phyloP scores from a whole-genome alignment of 2,797 vertebrate species.

The Cryptoblepharus egeriae region DNA sequence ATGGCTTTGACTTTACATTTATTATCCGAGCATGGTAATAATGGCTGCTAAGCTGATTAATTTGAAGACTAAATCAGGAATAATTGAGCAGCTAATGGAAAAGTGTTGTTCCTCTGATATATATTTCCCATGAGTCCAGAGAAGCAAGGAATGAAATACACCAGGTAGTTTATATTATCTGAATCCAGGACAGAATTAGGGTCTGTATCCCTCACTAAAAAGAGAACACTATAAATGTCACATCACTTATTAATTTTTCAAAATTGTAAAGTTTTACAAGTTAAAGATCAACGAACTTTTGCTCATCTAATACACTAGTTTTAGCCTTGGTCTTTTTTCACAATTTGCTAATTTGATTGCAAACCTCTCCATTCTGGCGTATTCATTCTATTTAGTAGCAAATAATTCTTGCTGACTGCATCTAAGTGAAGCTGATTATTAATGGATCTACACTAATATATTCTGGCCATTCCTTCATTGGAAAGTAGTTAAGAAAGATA shows the following conservation, averaged over 20 bases:
- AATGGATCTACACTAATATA: constrained; percentile 33
- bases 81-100: constrained; percentile 19
- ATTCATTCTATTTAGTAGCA: constrained; percentile 18
- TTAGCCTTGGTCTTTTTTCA: background rate
- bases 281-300: constrained; percentile 5
- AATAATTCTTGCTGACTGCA: constrained; percentile 13
- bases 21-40: constrained; percentile 9
- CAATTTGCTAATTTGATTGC: constrained; percentile 15
- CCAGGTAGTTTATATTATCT: constrained; percentile 15
- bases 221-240: background rate
- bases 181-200: background rate
- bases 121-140: constrained; percentile 4
- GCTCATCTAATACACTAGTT: background rate
- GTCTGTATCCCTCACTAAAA: background rate
- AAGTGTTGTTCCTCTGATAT: constrained; percentile 16
- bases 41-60: constrained; percentile 26
- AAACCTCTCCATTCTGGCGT: background rate
- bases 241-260: constrained; percentile 3
- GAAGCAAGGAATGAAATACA: constrained; percentile 6
- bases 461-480: constrained; percentile 17
- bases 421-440: constrained; percentile 21
- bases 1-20: constrained; percentile 2
- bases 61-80: constrained; percentile 29
- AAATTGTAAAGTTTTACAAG: background rate
- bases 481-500: constrained; percentile 31